Evolutionary conservation across 2,113 vertebrate species (phyloP).

Genomic region (Myiozetetes cayanensis): DNA sequence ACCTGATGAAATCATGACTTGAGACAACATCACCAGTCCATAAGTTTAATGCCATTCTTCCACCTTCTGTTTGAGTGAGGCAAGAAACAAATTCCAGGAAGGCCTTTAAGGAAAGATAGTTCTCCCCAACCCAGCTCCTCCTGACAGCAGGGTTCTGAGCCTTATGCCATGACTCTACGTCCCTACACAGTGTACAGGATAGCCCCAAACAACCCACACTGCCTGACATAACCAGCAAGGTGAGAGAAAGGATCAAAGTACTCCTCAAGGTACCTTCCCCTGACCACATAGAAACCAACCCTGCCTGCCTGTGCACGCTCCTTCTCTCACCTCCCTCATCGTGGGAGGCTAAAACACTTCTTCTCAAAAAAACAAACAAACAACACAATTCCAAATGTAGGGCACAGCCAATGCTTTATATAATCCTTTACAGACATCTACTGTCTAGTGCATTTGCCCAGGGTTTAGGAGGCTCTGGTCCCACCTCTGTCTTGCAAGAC

Average conservation of each 20-base stretch:
- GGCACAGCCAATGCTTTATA: background rate
- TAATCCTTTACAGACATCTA: background rate
- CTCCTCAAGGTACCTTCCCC: background rate
- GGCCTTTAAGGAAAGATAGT: background rate
- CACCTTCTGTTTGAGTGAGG: background rate
- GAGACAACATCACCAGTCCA: fast-evolving
- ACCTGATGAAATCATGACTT: background rate
- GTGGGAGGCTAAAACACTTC: background rate
- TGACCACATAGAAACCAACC: fast-evolving
- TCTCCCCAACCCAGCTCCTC: background rate
- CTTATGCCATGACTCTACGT: background rate
- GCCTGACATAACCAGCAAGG: background rate
- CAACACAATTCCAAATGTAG: background rate
- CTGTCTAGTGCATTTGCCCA: background rate
- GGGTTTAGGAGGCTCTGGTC: background rate
- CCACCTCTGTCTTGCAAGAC: background rate
- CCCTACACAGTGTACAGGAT: background rate
- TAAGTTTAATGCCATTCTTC: background rate
- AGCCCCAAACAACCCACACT: background rate
- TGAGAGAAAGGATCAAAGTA: background rate
- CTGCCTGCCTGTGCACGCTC: background rate
- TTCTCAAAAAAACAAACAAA: background rate
- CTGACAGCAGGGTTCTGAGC: background rate
- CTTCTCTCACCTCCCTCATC: fast-evolving
- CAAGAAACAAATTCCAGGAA: background rate